These are phyloP conservation scores for Oxygymnocypris stewartii DNA, from an alignment of 2,113 vertebrate species.

Conservation along the genomic window DNA sequence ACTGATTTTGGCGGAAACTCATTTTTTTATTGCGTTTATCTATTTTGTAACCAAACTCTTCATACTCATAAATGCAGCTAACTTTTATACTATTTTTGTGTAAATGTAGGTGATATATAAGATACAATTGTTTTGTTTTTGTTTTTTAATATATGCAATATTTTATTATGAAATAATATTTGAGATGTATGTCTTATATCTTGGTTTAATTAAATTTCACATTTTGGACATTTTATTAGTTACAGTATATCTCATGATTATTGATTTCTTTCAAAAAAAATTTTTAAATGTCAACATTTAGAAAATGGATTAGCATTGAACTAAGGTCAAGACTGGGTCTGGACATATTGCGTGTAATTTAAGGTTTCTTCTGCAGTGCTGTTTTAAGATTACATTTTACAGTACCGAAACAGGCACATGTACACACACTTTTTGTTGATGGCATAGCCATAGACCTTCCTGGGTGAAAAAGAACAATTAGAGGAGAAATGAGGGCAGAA, in stretches of 20 bases:
- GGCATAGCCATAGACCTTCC: conserved; percentile 66
- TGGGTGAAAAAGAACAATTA: conserved; percentile 81
- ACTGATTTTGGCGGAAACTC: no score
- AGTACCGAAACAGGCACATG: conserved; percentile 31
- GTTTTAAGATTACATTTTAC: conserved; percentile 13
- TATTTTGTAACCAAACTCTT: no score
- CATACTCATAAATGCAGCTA: not conserved
- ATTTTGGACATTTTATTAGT: not conserved
- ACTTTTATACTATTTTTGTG: not conserved
- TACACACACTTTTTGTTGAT: conserved; percentile 58
- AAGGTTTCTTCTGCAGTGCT: conserved; percentile 1
- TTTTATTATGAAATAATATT: not conserved
- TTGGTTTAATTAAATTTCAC: not conserved
- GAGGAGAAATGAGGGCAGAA: conserved; percentile 78
- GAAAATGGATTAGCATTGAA: not conserved
- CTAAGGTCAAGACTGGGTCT: not conserved
- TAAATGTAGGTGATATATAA: not conserved
- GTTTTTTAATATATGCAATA: not conserved
- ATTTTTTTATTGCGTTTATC: no score
- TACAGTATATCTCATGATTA: not conserved
- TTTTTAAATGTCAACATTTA: not conserved
- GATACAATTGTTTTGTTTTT: not conserved
- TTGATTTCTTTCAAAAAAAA: not conserved
- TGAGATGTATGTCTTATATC: not conserved
- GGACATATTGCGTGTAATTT: not conserved